A percentile compares a stretch with the other conserved stretches of the same genome.
phyloP scores from a whole-genome alignment of 1,140 invertebrate species.

The Dendroctonus valens region DNA sequence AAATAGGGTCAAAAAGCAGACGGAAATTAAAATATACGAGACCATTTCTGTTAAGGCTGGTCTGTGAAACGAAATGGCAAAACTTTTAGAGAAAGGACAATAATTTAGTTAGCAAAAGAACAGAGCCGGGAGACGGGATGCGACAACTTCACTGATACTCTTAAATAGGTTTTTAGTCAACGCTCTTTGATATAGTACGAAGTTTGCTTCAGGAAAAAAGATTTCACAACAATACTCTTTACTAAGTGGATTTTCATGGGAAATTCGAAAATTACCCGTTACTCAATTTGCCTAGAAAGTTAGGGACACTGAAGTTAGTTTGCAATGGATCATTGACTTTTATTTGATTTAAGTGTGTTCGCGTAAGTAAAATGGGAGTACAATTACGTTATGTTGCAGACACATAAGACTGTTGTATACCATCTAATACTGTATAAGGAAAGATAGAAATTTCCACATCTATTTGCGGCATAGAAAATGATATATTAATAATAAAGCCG shows the following conservation, averaged over 20 bases:
- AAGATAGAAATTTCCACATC: too few relatives aligned
- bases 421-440: too few relatives aligned
- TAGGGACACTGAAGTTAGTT: too few relatives aligned
- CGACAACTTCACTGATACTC: conserved; percentile 35
- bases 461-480: too few relatives aligned
- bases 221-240: conserved; percentile 1
- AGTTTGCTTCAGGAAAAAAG: conserved; percentile 14
- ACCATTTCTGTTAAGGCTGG: conserved; percentile 33
- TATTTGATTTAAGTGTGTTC: too few relatives aligned
- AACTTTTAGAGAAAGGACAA: conserved; percentile 41
- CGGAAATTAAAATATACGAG: conserved; percentile 41
- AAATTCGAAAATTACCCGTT: too few relatives aligned
- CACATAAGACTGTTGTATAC: too few relatives aligned
- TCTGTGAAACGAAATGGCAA: conserved; percentile 37
- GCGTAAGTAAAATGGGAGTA: too few relatives aligned
- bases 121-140: conserved; percentile 26
- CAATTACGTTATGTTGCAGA: too few relatives aligned
- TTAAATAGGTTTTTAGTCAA: conserved; percentile 35
- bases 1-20: conserved; percentile 27
- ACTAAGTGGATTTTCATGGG: neutral
- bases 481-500: too few relatives aligned
- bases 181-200: conserved; percentile 32
- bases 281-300: too few relatives aligned
- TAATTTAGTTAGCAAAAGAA: conserved; percentile 41
- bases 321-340: too few relatives aligned